These are phyloP conservation scores for Dasyurus viverrinus DNA, from an alignment of 2,113 vertebrate genomes.

Conservation along the genomic window DNA sequence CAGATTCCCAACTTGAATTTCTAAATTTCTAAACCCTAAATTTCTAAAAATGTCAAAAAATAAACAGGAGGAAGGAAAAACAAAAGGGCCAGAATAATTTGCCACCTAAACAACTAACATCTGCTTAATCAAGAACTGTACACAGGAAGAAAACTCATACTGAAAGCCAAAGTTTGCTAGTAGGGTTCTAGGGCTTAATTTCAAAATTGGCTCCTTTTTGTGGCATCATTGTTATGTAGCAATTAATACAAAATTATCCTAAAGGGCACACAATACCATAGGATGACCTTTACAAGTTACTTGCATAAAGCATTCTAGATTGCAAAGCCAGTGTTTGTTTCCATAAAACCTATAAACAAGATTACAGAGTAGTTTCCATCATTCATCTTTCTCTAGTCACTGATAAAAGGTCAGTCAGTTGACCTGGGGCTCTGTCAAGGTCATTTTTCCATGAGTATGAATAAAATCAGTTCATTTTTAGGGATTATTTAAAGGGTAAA, in stretches of 20 bases:
- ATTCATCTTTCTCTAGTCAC: not conserved
- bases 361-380: not conserved
- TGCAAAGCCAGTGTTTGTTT: not conserved
- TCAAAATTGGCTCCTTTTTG: not conserved
- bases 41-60: not conserved
- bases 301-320: not conserved
- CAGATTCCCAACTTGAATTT: not conserved
- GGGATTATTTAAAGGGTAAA: not conserved
- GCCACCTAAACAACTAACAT: not conserved
- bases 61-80: not conserved
- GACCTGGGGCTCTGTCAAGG: not conserved
- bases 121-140: not conserved
- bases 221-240: not conserved
- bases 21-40: too few species aligned
- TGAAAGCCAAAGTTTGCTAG: not conserved
- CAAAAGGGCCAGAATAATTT: not conserved
- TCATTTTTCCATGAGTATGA: not conserved
- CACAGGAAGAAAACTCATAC: not conserved
- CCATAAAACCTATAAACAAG: constrained; percentile 26
- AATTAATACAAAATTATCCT: constrained; percentile 44
- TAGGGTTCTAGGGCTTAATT: not conserved
- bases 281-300: constrained; percentile 10
- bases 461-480: not conserved
- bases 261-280: constrained; percentile 27
- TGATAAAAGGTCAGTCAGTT: not conserved